phyloP scores from a whole-genome alignment of 2,888 invertebrate genomes.

The Dione vanillae region DNA sequence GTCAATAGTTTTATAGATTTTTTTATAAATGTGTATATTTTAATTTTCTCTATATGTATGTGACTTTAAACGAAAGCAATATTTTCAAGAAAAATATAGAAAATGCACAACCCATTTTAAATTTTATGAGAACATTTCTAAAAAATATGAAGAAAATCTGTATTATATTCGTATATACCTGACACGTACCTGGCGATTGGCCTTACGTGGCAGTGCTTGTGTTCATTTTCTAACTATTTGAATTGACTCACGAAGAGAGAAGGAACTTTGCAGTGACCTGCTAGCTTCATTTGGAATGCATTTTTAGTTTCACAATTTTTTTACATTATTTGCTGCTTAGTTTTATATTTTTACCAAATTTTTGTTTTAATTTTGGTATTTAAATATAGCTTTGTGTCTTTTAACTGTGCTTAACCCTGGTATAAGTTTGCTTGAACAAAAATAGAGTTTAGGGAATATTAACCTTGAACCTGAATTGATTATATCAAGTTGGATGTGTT shows the following conservation, averaged over 20 bases:
- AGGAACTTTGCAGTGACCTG: conserved; percentile 48
- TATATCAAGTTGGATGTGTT: too few species aligned
- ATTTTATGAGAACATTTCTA: background rate
- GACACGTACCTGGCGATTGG: conserved; percentile 6
- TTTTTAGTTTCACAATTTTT: conserved; percentile 39
- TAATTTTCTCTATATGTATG: background rate
- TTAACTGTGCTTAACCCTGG: too few species aligned
- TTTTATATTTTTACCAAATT: conserved; percentile 2
- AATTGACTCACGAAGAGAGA: conserved; percentile 74
- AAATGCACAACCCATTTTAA: background rate
- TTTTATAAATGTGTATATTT: background rate
- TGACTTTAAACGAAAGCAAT: background rate
- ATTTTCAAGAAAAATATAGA: background rate
- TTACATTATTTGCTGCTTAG: conserved; percentile 15
- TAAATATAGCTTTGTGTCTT: too few species aligned
- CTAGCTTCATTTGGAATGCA: conserved; percentile 42
- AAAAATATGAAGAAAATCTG: background rate
- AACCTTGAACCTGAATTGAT: too few species aligned
- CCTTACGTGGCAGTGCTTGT: conserved; percentile 36
- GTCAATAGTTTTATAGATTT: background rate
- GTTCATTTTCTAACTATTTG: conserved; percentile 55
- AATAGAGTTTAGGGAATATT: too few species aligned
- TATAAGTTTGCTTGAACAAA: too few species aligned
- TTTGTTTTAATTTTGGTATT: too few species aligned
- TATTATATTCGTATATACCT: conserved; percentile 17